Conservation (phyloP, 2,113 vertebrate species). For the human region GRCh38 chr11:45851501-45852000, state of each 20-base stretch:
- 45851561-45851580: background rate
- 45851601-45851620: slow-evolving; percentile 34
- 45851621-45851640: background rate
- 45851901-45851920: background rate
- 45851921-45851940: background rate
- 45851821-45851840: background rate
- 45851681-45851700: background rate
- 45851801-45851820: background rate
- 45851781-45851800: slow-evolving; percentile 35
- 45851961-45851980: background rate
- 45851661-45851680: background rate
- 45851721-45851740: background rate
- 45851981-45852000: background rate
- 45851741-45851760: background rate
- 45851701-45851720: background rate
- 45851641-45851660: background rate
- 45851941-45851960: background rate
- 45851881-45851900: background rate
- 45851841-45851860: slow-evolving; percentile 26
- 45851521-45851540: background rate
- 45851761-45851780: slow-evolving; percentile 36
- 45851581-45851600: background rate
- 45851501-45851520: background rate
- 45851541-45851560: background rate
- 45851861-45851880: slow-evolving; percentile 48